Percentiles rank a stretch among this genome's conserved stretches.
phyloP scores from a whole-genome alignment of 2,888 invertebrate species.

The Emmelina monodactyla region DNA sequence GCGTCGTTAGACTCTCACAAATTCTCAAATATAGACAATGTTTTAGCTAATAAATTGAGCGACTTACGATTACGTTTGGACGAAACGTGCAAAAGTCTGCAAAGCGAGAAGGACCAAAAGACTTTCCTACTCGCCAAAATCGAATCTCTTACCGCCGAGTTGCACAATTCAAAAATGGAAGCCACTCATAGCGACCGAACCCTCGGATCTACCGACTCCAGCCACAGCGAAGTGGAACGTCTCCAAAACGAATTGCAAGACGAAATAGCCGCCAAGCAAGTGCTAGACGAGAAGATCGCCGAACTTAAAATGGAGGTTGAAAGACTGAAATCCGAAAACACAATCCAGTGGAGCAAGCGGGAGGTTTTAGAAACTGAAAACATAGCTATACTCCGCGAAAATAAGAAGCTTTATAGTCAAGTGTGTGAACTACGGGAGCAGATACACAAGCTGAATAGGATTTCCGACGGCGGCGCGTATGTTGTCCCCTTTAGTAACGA shows the following conservation, averaged over 20 bases:
- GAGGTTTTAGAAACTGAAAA: slow-evolving; percentile 92
- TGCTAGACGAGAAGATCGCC: slow-evolving; percentile 49
- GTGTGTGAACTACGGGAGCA: slow-evolving; percentile 55
- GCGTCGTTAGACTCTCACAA: slow-evolving; percentile 56
- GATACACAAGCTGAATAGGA: slow-evolving; percentile 53
- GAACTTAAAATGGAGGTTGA: slow-evolving; percentile 73
- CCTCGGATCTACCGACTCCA: slow-evolving; percentile 52
- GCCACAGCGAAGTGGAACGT: slow-evolving; percentile 52
- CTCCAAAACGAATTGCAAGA: slow-evolving; percentile 56
- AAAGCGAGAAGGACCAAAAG: slow-evolving; percentile 53
- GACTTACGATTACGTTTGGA: slow-evolving; percentile 44
- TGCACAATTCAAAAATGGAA: slow-evolving; percentile 47
- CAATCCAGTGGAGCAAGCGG: slow-evolving; percentile 91
- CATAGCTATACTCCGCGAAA: slow-evolving; percentile 84
- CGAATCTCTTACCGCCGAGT: slow-evolving; percentile 41
- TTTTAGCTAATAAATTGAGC: slow-evolving; percentile 43
- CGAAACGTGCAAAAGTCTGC: slow-evolving; percentile 44
- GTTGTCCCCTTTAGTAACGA: slow-evolving; percentile 23
- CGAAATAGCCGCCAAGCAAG: slow-evolving; percentile 54
- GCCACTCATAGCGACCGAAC: slow-evolving; percentile 45
- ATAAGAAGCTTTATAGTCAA: slow-evolving; percentile 76
- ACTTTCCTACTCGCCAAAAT: slow-evolving; percentile 44
- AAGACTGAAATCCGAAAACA: slow-evolving; percentile 89
- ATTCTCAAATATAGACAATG: slow-evolving; percentile 51
- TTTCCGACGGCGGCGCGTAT: slow-evolving; percentile 50